Conservation (phyloP, 1,140 invertebrate species). For the Trachelipus rathkii region DNA sequence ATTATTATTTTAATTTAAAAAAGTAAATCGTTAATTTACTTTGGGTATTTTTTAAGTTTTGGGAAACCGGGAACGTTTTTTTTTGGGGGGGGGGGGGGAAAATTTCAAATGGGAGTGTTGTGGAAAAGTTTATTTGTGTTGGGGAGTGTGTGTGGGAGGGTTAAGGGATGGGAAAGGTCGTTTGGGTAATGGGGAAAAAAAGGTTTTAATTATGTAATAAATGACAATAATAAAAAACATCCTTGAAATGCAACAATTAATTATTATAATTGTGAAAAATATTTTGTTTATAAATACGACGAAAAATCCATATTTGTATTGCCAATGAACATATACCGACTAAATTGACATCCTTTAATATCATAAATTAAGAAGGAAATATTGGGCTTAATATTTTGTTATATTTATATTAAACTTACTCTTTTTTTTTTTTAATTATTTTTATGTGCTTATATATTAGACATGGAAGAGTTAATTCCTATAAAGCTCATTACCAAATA, state of each 20-base stretch:
- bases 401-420: background rate
- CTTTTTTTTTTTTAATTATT: no score
- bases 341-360: background rate
- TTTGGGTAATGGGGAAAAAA: background rate
- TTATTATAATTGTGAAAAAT: background rate
- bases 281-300: background rate
- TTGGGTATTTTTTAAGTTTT: no score
- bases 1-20: no score
- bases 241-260: background rate
- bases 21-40: no score
- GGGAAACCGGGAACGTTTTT: no score
- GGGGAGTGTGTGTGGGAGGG: background rate
- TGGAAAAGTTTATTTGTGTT: background rate
- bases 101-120: no score
- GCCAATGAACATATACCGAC: background rate
- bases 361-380: background rate
- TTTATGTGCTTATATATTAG: background rate
- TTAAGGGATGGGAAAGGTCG: background rate
- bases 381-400: background rate
- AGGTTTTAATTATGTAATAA: background rate
- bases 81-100: no score
- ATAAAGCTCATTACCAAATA: slow-evolving; percentile 13
- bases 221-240: slow-evolving; percentile 3
- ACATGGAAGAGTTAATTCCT: slow-evolving; percentile 6
- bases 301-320: slow-evolving; percentile 2